Percentiles rank a stretch among this genome's conserved stretches.
phyloP scores from a whole-genome alignment of 2,113 vertebrate species.

The Boulengeromyrus knoepffleri region DNA sequence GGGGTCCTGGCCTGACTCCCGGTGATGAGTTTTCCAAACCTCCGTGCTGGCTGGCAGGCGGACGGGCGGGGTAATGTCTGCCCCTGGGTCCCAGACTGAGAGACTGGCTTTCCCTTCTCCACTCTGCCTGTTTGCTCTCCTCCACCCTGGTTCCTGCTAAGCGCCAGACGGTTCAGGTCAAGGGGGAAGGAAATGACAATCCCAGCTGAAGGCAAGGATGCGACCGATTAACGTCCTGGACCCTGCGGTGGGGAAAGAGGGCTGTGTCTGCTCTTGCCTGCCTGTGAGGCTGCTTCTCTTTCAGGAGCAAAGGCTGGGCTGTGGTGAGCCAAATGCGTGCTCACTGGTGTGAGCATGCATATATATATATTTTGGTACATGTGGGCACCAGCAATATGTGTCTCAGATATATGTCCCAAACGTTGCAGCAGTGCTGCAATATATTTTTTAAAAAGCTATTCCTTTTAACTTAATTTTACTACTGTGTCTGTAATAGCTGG shows the following conservation, averaged over 20 bases:
- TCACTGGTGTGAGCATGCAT: slow-evolving; percentile 15
- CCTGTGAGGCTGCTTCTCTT: slow-evolving; percentile 37
- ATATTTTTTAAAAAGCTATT: not conserved
- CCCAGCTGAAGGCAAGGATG: slow-evolving; percentile 57
- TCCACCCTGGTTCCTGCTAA: slow-evolving; percentile 65
- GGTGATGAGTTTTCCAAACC: slow-evolving; percentile 78
- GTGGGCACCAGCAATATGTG: not conserved
- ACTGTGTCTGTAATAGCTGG: not conserved
- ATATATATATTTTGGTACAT: slow-evolving; percentile 2
- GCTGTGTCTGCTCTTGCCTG: slow-evolving; percentile 39
- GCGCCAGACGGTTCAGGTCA: slow-evolving; percentile 49
- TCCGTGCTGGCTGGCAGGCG: slow-evolving; percentile 40
- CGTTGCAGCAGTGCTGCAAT: not conserved
- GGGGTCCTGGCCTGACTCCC: slow-evolving; percentile 36
- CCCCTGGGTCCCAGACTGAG: slow-evolving; percentile 10
- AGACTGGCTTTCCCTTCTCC: slow-evolving; percentile 28
- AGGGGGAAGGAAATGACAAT: slow-evolving; percentile 64
- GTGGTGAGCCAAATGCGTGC: not conserved
- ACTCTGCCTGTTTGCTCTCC: slow-evolving; percentile 62
- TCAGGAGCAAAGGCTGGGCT: slow-evolving; percentile 35
- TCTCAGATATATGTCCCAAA: not conserved
- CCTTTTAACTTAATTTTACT: not conserved
- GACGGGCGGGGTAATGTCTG: slow-evolving; percentile 14
- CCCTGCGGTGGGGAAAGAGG: slow-evolving; percentile 33
- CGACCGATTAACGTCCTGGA: slow-evolving; percentile 43